phyloP scores from a whole-genome alignment of 2,888 invertebrate genomes.

The Drosophila kambysellisi region DNA sequence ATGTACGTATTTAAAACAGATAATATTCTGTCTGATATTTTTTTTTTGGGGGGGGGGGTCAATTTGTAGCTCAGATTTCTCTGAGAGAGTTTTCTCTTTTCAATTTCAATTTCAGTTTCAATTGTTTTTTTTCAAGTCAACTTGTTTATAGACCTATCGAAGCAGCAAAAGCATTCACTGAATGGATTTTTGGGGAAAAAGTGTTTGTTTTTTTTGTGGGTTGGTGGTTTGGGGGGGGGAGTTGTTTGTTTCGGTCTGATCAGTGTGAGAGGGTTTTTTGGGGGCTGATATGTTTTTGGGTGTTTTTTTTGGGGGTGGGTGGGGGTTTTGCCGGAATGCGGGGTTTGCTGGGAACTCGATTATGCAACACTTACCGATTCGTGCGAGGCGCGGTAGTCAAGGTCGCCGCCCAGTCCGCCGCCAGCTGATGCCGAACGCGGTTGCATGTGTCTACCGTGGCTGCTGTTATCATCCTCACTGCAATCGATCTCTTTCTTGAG shows the following conservation, averaged over 20 bases:
- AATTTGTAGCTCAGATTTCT: slow-evolving; percentile 29
- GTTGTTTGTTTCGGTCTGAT: slow-evolving; percentile 8
- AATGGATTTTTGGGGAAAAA: slow-evolving; percentile 47
- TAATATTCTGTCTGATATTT: slow-evolving; percentile 21
- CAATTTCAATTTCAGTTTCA: background rate
- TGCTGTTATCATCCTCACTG: slow-evolving; percentile 88
- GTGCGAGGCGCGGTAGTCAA: slow-evolving; percentile 92
- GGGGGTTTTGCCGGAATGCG: slow-evolving; percentile 11
- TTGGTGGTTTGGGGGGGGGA: background rate
- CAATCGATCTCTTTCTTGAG: slow-evolving; percentile 95
- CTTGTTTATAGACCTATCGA: slow-evolving; percentile 72
- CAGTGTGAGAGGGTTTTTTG: slow-evolving; percentile 14
- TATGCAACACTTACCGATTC: slow-evolving; percentile 90
- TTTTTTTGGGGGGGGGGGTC: slow-evolving; percentile 12
- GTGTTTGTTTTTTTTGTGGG: background rate
- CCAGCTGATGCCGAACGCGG: slow-evolving; percentile 88
- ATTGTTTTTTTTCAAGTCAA: slow-evolving; percentile 9
- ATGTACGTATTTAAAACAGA: slow-evolving; percentile 33
- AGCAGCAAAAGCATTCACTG: slow-evolving; percentile 76
- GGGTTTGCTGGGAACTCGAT: slow-evolving; percentile 4
- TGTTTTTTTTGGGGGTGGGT: background rate
- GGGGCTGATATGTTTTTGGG: background rate
- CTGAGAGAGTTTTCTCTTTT: slow-evolving; percentile 9
- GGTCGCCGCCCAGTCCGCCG: slow-evolving; percentile 87
- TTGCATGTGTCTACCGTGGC: slow-evolving; percentile 82